Percentiles rank a stretch among this genome's conserved stretches.
These are phyloP conservation scores for Steinernema khuongi DNA, from an alignment of 1,140 invertebrate species.

Conservation along the genomic window DNA sequence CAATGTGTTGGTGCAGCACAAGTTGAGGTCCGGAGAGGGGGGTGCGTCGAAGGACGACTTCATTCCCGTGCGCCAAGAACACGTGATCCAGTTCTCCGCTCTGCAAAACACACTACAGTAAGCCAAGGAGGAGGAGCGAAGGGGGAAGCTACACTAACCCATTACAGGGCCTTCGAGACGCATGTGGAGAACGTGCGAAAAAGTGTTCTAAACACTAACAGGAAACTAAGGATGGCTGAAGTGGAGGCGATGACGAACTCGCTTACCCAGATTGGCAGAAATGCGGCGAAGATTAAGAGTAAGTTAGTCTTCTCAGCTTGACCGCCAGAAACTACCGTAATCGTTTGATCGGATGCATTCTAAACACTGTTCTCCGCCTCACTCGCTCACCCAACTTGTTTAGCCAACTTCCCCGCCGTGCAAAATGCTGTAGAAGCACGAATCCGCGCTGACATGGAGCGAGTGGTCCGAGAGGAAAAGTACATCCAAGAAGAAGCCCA, in stretches of 20 bases:
- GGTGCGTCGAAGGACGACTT: neutral
- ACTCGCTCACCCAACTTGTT: constrained; percentile 17
- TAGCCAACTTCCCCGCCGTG: constrained; percentile 43
- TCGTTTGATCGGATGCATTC: neutral
- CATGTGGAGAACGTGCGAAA: constrained; percentile 46
- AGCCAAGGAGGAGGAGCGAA: constrained; percentile 7
- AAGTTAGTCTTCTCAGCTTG: too few species aligned
- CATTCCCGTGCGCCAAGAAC: constrained; percentile 24
- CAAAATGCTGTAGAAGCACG: constrained; percentile 42
- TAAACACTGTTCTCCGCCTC: too few species aligned
- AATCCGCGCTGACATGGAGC: constrained; percentile 48
- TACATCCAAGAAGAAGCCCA: constrained; percentile 45
- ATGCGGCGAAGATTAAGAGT: constrained; percentile 51
- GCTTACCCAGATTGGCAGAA: constrained; percentile 46
- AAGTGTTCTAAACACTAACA: constrained; percentile 50
- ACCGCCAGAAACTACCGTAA: too few species aligned
- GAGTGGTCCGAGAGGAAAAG: constrained; percentile 46
- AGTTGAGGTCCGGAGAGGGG: constrained; percentile 16
- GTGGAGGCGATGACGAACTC: constrained; percentile 51
- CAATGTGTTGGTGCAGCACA: neutral
- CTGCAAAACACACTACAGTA: constrained; percentile 29
- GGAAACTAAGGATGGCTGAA: constrained; percentile 54
- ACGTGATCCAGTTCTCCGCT: constrained; percentile 14
- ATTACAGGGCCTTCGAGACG: constrained; percentile 44
- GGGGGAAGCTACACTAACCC: neutral